Evolutionary conservation across 2,888 invertebrate genomes (phyloP).

Genomic region (Deilephila porcellus): DNA sequence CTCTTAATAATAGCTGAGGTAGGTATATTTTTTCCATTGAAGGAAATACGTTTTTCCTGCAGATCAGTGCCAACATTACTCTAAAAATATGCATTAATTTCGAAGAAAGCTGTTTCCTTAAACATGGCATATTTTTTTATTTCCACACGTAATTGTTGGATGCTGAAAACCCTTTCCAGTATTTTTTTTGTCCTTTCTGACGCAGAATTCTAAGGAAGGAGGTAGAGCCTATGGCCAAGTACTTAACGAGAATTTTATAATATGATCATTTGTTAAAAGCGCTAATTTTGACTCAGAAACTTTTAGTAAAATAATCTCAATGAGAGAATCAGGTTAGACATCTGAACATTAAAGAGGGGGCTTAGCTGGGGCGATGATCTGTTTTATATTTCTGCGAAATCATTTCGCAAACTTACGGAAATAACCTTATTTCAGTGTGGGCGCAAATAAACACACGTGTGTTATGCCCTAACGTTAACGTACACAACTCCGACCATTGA

Average conservation of each 20-base stretch:
- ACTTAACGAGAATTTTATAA: background rate
- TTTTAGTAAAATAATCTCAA: background rate
- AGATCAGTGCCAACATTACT: background rate
- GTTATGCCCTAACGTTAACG: slow-evolving; percentile 35
- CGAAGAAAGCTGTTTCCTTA: no score
- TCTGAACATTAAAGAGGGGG: slow-evolving; percentile 40
- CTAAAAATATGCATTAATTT: background rate
- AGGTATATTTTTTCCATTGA: no score
- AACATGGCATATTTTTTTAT: background rate
- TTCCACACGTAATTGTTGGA: background rate
- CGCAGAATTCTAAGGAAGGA: background rate
- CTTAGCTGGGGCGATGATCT: slow-evolving; percentile 55
- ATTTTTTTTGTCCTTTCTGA: background rate
- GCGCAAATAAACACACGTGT: slow-evolving; percentile 33
- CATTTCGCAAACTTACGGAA: slow-evolving; percentile 58
- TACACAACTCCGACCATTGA: slow-evolving; percentile 38
- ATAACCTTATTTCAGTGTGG: slow-evolving; percentile 45
- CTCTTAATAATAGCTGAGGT: no score
- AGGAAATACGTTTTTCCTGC: no score
- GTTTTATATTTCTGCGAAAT: slow-evolving; percentile 49
- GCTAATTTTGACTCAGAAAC: background rate
- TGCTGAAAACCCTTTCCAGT: background rate
- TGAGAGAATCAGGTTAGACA: background rate
- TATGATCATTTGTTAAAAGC: background rate
- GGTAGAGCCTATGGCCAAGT: background rate